Percentiles rank a stretch among this genome's conserved stretches.
Conservation (phyloP, 2,888 invertebrate species). For the Helleia helle region DNA sequence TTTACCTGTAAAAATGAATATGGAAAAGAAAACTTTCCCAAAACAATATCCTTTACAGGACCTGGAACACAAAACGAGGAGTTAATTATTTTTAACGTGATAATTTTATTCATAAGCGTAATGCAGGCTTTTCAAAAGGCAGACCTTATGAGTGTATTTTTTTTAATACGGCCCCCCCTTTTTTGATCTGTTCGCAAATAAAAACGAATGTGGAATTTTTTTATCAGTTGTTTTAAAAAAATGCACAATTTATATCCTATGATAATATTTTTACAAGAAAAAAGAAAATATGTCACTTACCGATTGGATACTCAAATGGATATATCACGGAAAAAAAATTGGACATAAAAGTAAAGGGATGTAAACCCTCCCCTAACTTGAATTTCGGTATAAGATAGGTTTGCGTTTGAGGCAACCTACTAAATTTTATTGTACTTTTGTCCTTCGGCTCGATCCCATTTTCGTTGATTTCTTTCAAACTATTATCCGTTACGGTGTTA, state of each 20-base stretch:
- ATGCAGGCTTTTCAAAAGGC: background rate
- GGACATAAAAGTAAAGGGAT: slow-evolving; percentile 77
- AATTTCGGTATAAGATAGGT: slow-evolving; percentile 67
- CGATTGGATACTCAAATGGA: slow-evolving; percentile 77
- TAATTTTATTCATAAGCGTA: background rate
- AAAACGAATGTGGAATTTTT: background rate
- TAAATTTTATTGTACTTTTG: slow-evolving; percentile 61
- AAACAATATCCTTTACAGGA: slow-evolving; percentile 59
- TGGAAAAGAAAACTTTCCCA: slow-evolving; percentile 60
- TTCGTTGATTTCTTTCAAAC: slow-evolving; percentile 30
- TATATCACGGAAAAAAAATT: slow-evolving; percentile 76
- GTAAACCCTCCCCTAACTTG: slow-evolving; percentile 74
- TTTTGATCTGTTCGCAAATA: too few relatives aligned
- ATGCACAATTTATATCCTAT: too few relatives aligned
- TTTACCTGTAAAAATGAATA: slow-evolving; percentile 62
- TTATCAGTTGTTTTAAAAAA: too few relatives aligned
- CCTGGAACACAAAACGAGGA: slow-evolving; percentile 31
- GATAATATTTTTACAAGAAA: too few relatives aligned
- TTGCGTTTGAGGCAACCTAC: slow-evolving; percentile 56
- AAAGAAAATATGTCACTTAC: slow-evolving; percentile 50
- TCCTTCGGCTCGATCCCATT: slow-evolving; percentile 50
- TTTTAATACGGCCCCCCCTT: too few relatives aligned
- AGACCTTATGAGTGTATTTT: too few relatives aligned
- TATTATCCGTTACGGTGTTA: slow-evolving; percentile 36
- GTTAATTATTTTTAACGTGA: background rate